Base-by-base conservation (phyloP, 1,140 invertebrate species). In the Sminthurides bifidus region DNA sequence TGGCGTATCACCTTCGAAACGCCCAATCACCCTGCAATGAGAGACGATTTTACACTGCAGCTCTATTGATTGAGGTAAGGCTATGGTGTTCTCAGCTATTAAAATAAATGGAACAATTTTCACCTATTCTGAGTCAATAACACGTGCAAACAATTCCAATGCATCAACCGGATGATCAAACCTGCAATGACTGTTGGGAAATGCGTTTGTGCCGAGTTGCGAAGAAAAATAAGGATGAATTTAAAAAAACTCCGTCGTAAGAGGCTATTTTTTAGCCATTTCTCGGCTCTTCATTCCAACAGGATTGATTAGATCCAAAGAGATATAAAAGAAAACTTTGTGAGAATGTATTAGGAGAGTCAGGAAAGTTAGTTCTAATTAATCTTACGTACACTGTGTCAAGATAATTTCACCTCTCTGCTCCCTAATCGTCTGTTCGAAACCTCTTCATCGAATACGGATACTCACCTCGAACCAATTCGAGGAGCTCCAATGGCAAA, bases 1-100 rank as follows among this genome's bases (percentile, higher is more conserved):
- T n/a, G n/a, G n/a, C n/a, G n/a, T n/a, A n/a, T n/a, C 15, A 87
- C 87, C 79, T 82, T 33, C 71, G 83, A 14, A 87, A 88, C 68
- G 88, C 89, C n/a, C 79, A 82, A 50, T 85, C 83, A 3, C 85
- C 87, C 60, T 84, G 81, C 66, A 76, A 83, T 64, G 88, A 90
- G 71, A 79, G 87, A 30, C 77, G 79, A 23, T 88, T 82, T 70
- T 77, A 61, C 52, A 81, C 84, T 45, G 77, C 80, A 31, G 81
- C 85, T 17, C 77, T 92, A 40, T 78, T 78, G 62, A 73, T 83
- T 52, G 90, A 93, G 70, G 77, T 81, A 27, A 52, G 50, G 12
- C 23, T 23, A 48, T 4, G 23, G 17, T 48, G 19, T 21, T 23
- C 8, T 26, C 14, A 48, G 6, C 41, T 21, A 43, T 43, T 23